phyloP scores from a whole-genome alignment of 2,888 invertebrate genomes.

The Lysandra coridon region DNA sequence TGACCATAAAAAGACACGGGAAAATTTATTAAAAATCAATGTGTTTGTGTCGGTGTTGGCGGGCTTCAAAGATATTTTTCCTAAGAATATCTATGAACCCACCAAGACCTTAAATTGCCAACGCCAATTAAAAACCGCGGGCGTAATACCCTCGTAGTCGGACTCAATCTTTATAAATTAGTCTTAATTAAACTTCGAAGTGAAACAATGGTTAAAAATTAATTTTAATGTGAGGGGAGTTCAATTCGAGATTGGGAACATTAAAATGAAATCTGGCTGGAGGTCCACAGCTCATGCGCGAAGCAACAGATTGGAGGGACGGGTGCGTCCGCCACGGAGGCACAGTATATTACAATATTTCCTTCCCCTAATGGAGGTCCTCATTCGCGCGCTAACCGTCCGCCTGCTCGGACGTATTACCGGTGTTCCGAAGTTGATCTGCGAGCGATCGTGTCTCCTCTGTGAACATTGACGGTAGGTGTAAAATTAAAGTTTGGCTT shows the following conservation, averaged over 20 bases:
- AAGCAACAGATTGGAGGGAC: constrained; percentile 60
- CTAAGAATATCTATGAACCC: no score
- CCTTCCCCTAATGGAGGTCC: constrained; percentile 34
- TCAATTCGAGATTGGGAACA: neutral
- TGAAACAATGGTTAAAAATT: constrained; percentile 14
- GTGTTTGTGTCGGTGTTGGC: no score
- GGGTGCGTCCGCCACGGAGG: constrained; percentile 42
- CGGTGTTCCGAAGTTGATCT: constrained; percentile 46
- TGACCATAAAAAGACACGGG: no score
- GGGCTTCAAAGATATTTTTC: no score
- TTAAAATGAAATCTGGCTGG: constrained; percentile 28
- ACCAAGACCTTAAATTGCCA: no score
- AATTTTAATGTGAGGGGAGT: constrained; percentile 2
- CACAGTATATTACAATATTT: no score
- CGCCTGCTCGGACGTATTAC: constrained; percentile 47
- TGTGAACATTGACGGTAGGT: constrained; percentile 34
- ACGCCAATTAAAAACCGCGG: neutral
- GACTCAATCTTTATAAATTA: neutral
- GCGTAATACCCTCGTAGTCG: neutral
- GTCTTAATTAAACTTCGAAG: constrained; percentile 1
- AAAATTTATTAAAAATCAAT: no score
- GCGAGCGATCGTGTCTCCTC: constrained; percentile 43
- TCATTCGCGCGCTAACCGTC: constrained; percentile 53
- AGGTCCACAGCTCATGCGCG: constrained; percentile 53
- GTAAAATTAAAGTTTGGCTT: neutral